These are phyloP conservation scores for Zaprionus africanus DNA, from an alignment of 1,140 invertebrate species.

Conservation along the genomic window DNA sequence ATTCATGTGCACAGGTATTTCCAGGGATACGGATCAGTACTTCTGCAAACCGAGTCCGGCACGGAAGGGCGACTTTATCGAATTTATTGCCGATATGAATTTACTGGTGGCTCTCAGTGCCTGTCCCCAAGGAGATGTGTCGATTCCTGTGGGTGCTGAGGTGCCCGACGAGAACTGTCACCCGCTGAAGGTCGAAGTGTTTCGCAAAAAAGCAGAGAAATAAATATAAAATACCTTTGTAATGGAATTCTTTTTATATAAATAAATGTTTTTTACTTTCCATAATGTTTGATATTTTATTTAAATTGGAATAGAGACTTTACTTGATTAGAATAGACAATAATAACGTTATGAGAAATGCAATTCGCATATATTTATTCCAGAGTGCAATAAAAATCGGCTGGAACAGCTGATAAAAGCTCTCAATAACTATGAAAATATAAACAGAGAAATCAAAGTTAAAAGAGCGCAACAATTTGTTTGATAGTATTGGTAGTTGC, in stretches of 20 bases:
- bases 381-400: neutral
- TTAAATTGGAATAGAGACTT: neutral
- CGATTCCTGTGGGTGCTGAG: constrained; percentile 82
- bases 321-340: neutral
- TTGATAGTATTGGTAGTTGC: constrained; percentile 1
- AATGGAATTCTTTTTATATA: neutral
- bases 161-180: constrained; percentile 84
- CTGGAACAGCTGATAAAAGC: constrained; percentile 15
- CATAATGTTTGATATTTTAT: neutral
- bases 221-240: neutral
- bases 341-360: neutral
- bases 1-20: constrained; percentile 85
- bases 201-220: constrained; percentile 56
- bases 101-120: constrained; percentile 84
- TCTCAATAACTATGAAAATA: constrained; percentile 1
- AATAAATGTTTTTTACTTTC: neutral
- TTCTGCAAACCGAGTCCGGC: constrained; percentile 85
- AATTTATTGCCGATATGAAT: constrained; percentile 86
- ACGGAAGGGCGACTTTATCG: constrained; percentile 85
- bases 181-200: constrained; percentile 85
- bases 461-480: constrained; percentile 2
- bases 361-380: neutral
- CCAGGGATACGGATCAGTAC: constrained; percentile 85
- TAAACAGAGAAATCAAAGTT: constrained; percentile 6
- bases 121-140: constrained; percentile 85